Base-by-base conservation (phyloP, 2,113 vertebrate genomes). In the Myotis brandtii region DNA sequence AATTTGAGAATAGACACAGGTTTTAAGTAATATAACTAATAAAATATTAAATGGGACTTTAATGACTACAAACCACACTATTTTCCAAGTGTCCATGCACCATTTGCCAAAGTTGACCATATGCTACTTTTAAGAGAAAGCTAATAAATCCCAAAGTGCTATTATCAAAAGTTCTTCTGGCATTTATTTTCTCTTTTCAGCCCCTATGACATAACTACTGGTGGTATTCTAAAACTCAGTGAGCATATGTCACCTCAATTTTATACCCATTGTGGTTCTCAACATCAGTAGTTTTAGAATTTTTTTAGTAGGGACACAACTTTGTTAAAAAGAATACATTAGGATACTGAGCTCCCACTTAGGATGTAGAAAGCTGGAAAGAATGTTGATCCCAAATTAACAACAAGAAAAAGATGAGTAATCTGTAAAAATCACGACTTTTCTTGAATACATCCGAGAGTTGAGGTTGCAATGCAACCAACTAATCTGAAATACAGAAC, bases 1-100 rank as follows among this genome's bases (percentile, higher is more conserved):
- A 93, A 79, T 80, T 34, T 59, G 87, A 93, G 73, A 95, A 91
- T 37, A 73, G 90, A 90, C 9, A 75, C 12, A 37, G 48, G 11
- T 95, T 89, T 93, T 75, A 84, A 94, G 67, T 77, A 84, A 86
- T 83, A 27, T 40, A 91, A 69, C 81, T 81, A 93, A 48, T 92
- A n/a, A 83, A 80, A 94, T 66, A 48, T 66, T 79, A 69, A 37
- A 76, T 86, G 16, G 20, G 16, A 81, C 4, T 90, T 89, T 77
- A 94, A 94, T 86, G 50, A 83, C 43, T 70, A 27, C 43, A 94
- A 93, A 82, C n/a, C 37, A 82, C 46, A 81, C 40, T 27, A 8
- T 32, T 62, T 95, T 69, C 25, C 73, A 66, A 75, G 70, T 75
- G 30, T 75, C 14, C 70, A 75, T 84, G 69, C 27, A 93, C 56